A percentile compares a stretch with the other conserved stretches of the same genome.
phyloP scores from a whole-genome alignment of 2,888 invertebrate species.

The Drosophila sordidula region DNA sequence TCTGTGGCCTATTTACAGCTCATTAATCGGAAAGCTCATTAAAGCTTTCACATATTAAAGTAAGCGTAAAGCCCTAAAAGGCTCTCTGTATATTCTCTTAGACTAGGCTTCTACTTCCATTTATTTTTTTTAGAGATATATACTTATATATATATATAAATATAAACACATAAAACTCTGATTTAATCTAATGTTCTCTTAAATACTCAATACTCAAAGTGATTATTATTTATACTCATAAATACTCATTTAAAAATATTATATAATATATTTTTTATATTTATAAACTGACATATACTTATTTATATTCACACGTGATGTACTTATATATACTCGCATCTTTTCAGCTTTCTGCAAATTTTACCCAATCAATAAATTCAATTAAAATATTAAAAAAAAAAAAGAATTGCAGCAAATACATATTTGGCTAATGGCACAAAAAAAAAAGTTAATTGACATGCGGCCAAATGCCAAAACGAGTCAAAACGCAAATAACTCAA shows the following conservation, averaged over 20 bases:
- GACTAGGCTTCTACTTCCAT: too few relatives aligned
- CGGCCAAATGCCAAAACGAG: conserved; percentile 67
- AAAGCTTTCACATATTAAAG: too few relatives aligned
- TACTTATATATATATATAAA: background rate
- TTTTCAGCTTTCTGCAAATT: conserved; percentile 9
- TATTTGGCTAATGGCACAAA: conserved; percentile 20
- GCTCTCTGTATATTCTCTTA: too few relatives aligned
- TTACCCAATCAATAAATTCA: conserved; percentile 4
- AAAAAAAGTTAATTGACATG: conserved; percentile 67
- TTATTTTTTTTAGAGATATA: background rate
- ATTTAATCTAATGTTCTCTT: too few relatives aligned
- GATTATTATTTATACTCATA: too few relatives aligned
- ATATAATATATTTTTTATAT: too few relatives aligned
- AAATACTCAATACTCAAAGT: too few relatives aligned
- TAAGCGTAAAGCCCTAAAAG: too few relatives aligned
- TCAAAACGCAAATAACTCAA: conserved; percentile 71
- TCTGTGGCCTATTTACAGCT: too few relatives aligned
- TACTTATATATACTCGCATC: background rate
- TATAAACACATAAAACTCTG: too few relatives aligned
- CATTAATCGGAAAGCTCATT: too few relatives aligned
- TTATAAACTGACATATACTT: background rate
- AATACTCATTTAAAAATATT: too few relatives aligned
- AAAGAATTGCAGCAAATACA: conserved; percentile 18
- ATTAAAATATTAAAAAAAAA: conserved; percentile 6
- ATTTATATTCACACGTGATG: background rate